A percentile compares a stretch with the other conserved stretches of the same genome.
Evolutionary conservation across 2,888 invertebrate genomes (phyloP).

Genomic region (Machimus atricapillus): DNA sequence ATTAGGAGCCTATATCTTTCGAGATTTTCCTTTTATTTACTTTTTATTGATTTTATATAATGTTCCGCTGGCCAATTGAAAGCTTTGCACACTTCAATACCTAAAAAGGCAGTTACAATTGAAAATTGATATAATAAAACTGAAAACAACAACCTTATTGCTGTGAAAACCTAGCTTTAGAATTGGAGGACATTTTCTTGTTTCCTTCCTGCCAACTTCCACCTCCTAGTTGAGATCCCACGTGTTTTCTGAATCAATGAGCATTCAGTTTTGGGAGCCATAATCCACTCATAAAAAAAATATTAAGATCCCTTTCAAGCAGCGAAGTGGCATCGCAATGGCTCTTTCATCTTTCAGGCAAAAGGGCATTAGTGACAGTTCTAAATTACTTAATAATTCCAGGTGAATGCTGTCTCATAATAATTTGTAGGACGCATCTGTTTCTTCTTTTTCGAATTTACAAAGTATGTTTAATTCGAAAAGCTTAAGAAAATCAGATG

Average conservation of each 20-base stretch:
- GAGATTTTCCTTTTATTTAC: not conserved
- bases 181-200: not conserved
- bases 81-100: not conserved
- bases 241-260: not conserved
- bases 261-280: not conserved
- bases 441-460: constrained; percentile 17
- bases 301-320: not conserved
- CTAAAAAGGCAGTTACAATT: not conserved
- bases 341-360: constrained; percentile 14
- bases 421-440: not conserved
- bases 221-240: not conserved
- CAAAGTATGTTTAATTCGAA: not conserved
- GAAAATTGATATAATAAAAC: not conserved
- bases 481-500: constrained; percentile 3
- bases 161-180: not conserved
- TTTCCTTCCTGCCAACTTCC: not conserved
- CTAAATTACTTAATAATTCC: constrained; percentile 21
- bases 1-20: too few species aligned
- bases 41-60: not conserved
- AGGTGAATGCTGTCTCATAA: constrained; percentile 10
- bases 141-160: not conserved
- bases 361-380: not conserved
- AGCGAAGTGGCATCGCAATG: not conserved
- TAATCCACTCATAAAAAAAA: not conserved
- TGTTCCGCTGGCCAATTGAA: not conserved